Base-by-base conservation (phyloP, 2,888 invertebrate species). In the Cacoxenus indagator region DNA sequence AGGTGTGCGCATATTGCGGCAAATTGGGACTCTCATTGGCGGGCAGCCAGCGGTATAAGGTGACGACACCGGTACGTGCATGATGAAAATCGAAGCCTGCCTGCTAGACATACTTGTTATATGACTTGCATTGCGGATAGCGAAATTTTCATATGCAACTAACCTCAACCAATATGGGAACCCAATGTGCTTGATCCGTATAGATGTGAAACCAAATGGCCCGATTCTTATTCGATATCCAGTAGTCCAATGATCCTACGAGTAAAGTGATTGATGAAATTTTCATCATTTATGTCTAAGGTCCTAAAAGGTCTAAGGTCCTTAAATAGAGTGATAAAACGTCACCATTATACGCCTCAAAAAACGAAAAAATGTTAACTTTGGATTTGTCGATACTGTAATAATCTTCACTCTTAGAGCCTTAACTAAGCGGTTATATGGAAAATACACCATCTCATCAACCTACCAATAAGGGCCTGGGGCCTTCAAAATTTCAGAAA, bases 51-150 rank as follows among this genome's bases (percentile, higher is more conserved):
- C 92, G 91, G 78, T 92, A 93, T 90, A 97, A 91, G 90, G 93
- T 93, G 0, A 96, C 94, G 86, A 92, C 93, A 37, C 93, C 91
- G 66, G 92, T 91, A 81, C 93, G 91, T 0, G 96, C 94, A 89
- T 97, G 96, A 86, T 97, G 97, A 84, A 94, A 97, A 76, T 92
- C 92, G 86, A 97, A 97, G 19, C 94, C 95, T 84, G 92, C 91
- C 91, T 94, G 29, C 11, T 73, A 67, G 11, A 43, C 51, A 22
- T 45, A 48, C 31, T 27, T 46, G 43, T 48, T 62, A 65, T 61
- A 54, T 68, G 43, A 72, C 27, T 43, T 29, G 27, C 1, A 55
- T 51, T 24, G 17, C 62, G 46, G 57, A 14, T 24, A 46, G 45
- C 76, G 4, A 14, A 27, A 4, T 17, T 11, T 37, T 43, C 14